phyloP scores from a whole-genome alignment of 1,140 invertebrate species.

The Gonioctena quinquepunctata region DNA sequence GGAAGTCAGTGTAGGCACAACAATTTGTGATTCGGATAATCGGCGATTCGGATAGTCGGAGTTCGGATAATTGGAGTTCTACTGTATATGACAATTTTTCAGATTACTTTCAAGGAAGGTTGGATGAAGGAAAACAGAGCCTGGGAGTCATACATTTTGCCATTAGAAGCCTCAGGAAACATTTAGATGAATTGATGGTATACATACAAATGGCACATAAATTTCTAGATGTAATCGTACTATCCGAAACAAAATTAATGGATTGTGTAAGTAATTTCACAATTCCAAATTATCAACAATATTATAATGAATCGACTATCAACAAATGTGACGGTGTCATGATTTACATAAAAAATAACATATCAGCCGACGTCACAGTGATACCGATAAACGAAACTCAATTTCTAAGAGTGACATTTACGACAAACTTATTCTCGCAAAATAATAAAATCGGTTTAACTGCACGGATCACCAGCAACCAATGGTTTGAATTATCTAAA shows the following conservation, averaged over 20 bases:
- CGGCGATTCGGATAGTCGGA: too few species aligned
- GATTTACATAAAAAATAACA: background rate
- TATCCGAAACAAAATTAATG: background rate
- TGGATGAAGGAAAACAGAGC: too few species aligned
- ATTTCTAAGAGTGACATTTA: background rate
- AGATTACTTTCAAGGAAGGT: background rate
- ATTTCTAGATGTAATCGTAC: background rate
- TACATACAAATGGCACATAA: background rate
- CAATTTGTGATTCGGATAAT: too few species aligned
- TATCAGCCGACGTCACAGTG: background rate
- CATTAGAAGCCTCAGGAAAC: background rate
- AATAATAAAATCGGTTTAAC: background rate
- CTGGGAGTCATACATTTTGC: background rate
- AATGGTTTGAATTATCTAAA: background rate
- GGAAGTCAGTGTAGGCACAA: too few species aligned
- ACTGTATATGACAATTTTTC: background rate
- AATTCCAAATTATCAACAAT: background rate
- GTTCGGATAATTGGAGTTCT: too few species aligned
- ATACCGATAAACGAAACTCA: background rate
- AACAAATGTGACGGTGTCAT: background rate
- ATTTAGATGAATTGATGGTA: background rate
- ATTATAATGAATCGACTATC: background rate
- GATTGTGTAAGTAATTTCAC: background rate
- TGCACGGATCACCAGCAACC: background rate
- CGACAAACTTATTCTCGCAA: background rate